Conservation (phyloP, 2,888 invertebrate genomes). For the Petrolisthes cinctipes region DNA sequence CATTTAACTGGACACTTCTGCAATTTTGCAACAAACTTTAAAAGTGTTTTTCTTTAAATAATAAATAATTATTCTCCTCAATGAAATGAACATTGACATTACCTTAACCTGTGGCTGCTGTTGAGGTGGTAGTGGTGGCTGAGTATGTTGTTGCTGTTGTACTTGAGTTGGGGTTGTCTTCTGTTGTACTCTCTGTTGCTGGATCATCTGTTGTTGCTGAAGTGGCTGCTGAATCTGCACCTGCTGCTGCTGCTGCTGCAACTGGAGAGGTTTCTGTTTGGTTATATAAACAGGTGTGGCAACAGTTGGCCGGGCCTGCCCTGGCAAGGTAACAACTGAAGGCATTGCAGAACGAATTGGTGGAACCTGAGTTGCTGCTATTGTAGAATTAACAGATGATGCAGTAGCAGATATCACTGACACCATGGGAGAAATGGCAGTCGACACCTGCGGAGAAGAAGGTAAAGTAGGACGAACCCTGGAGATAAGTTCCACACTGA, state of each 20-base stretch:
- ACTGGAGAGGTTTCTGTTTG: constrained; percentile 32
- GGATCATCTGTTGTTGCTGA: constrained; percentile 34
- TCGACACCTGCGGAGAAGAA: not conserved
- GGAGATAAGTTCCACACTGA: constrained; percentile 58
- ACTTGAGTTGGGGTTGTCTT: constrained; percentile 8
- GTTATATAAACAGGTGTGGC: constrained; percentile 36
- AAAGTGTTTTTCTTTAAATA: too few relatives aligned
- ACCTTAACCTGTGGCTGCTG: constrained; percentile 38
- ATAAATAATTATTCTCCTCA: too few relatives aligned
- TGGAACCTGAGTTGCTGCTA: constrained; percentile 27
- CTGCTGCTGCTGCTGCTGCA: constrained; percentile 41
- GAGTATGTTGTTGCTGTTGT: constrained; percentile 9
- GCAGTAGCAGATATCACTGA: constrained; percentile 29
- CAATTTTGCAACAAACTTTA: too few relatives aligned
- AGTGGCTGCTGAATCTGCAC: constrained; percentile 24
- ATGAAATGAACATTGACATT: not conserved
- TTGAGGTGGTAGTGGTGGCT: constrained; percentile 25
- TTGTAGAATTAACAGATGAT: constrained; percentile 10
- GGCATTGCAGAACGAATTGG: constrained; percentile 31
- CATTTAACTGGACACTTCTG: too few relatives aligned
- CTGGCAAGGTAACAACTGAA: constrained; percentile 37
- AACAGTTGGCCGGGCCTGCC: constrained; percentile 35
- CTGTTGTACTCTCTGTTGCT: constrained; percentile 22
- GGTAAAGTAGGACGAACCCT: constrained; percentile 35
- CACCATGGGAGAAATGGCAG: constrained; percentile 9